Conservation (phyloP, 64 coral and sea anemone species). For the Acropora yongei region DNA sequence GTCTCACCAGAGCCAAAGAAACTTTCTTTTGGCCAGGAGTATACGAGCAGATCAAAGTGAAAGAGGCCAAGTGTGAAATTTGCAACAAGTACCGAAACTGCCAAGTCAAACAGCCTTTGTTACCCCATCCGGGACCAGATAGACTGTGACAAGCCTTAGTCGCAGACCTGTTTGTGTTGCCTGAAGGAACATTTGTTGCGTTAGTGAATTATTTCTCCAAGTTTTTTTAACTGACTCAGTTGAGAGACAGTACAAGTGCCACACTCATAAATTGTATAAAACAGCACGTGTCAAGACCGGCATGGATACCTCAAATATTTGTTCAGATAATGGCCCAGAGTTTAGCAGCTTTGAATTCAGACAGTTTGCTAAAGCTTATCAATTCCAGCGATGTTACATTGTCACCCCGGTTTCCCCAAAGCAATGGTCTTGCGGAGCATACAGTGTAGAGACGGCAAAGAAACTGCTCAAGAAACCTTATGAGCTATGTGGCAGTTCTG, state of each 20-base stretch:
- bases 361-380: conserved; percentile 39
- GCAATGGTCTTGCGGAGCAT: background rate
- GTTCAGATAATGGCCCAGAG: conserved; percentile 44
- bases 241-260: background rate
- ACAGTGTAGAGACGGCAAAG: conserved; percentile 3
- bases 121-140: too few relatives aligned
- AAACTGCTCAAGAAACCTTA: conserved; percentile 37
- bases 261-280: too few relatives aligned
- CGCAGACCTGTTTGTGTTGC: too few relatives aligned
- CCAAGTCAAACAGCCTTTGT: too few relatives aligned
- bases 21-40: too few relatives aligned
- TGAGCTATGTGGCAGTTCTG: conserved; percentile 38
- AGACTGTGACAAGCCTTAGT: too few relatives aligned
- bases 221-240: conserved; percentile 36
- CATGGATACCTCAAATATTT: conserved; percentile 35
- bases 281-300: background rate
- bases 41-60: too few relatives aligned
- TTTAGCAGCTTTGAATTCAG: conserved; percentile 35
- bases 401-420: conserved; percentile 21
- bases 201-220: conserved; percentile 52
- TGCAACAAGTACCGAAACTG: too few relatives aligned
- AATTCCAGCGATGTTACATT: conserved; percentile 35
- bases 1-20: too few relatives aligned
- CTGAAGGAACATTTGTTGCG: background rate
- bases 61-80: too few relatives aligned